phyloP scores from a whole-genome alignment of 2,888 invertebrate genomes.

The Drosophila antonietae region DNA sequence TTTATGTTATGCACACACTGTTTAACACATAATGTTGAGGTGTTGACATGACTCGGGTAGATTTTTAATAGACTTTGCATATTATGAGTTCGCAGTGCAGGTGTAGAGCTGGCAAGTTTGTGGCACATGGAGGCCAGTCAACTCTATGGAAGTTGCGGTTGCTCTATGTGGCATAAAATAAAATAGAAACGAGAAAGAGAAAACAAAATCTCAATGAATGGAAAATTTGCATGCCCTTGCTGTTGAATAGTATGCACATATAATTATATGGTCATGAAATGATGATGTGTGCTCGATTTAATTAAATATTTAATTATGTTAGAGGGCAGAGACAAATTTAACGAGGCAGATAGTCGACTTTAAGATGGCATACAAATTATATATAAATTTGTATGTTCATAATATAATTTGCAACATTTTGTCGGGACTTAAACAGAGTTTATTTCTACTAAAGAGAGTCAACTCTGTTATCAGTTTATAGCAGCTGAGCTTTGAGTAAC shows the following conservation, averaged over 20 bases:
- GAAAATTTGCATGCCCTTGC: conserved; percentile 52
- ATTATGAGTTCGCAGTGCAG: conserved; percentile 18
- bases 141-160: conserved; percentile 54
- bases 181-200: neutral
- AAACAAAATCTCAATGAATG: conserved; percentile 38
- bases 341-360: neutral
- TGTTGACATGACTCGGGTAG: conserved; percentile 62
- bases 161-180: conserved; percentile 17
- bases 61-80: conserved; percentile 67
- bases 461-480: conserved; percentile 1
- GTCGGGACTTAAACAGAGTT: neutral
- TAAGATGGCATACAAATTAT: neutral
- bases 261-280: conserved; percentile 50
- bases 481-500: conserved; percentile 24
- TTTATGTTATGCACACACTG: conserved; percentile 35
- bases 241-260: conserved; percentile 26
- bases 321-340: neutral
- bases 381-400: neutral
- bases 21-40: conserved; percentile 44
- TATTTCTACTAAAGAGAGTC: neutral
- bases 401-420: neutral
- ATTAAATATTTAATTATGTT: neutral
- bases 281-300: conserved; percentile 3
- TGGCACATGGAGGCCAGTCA: conserved; percentile 66
- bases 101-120: conserved; percentile 13